phyloP scores from a whole-genome alignment of 2,113 vertebrate species.

The Alosa alosa region DNA sequence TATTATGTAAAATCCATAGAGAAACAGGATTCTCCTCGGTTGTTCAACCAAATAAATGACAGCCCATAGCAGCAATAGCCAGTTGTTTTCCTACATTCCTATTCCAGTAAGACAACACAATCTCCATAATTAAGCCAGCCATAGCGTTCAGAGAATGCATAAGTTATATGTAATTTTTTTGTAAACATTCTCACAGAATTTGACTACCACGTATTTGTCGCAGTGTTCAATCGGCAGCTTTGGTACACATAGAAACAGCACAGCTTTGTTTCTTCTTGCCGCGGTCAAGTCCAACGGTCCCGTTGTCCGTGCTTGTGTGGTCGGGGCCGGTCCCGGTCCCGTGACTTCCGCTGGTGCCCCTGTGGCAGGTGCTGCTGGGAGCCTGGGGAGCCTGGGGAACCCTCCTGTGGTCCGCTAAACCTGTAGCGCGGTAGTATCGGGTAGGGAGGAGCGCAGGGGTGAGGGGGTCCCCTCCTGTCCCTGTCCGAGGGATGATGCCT shows the following conservation, averaged over 20 bases:
- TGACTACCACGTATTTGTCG: background rate
- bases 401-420: background rate
- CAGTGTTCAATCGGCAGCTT: background rate
- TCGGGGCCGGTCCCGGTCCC: background rate
- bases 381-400: background rate
- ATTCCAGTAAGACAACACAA: background rate
- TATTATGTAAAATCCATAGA: background rate
- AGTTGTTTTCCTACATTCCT: background rate
- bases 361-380: background rate
- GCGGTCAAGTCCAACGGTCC: background rate
- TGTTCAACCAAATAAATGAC: background rate
- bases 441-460: background rate
- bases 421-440: background rate
- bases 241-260: background rate
- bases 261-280: background rate
- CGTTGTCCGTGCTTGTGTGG: background rate
- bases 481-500: background rate
- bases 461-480: background rate
- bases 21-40: background rate
- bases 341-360: background rate
- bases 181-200: background rate
- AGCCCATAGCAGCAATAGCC: background rate
- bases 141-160: background rate
- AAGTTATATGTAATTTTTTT: background rate
- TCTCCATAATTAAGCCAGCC: background rate